Evolutionary conservation across 2,888 invertebrate species (phyloP).

Genomic region (Caenorhabditis imperialis): DNA sequence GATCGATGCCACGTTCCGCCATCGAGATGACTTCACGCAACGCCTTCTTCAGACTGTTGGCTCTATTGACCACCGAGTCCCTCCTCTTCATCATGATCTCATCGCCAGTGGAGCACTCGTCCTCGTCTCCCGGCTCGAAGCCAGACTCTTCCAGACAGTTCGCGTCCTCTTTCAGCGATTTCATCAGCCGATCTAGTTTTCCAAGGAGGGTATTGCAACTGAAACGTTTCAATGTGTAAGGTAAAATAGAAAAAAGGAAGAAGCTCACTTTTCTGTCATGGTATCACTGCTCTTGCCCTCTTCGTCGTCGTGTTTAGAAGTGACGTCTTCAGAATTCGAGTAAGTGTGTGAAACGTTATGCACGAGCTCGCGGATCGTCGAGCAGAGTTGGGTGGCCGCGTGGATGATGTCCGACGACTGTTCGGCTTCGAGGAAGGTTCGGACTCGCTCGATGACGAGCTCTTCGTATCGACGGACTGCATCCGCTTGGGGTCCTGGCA

Average conservation of each 20-base stretch:
- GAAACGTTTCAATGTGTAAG: constrained; percentile 42
- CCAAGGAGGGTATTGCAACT: constrained; percentile 85
- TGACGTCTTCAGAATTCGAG: constrained; percentile 4
- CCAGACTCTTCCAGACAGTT: constrained; percentile 69
- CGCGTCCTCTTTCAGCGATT: constrained; percentile 84
- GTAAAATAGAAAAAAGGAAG: too few relatives aligned
- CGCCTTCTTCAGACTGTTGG: constrained; percentile 88
- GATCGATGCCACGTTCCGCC: constrained; percentile 82
- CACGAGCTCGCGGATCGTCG: constrained; percentile 87
- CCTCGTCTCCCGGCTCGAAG: constrained; percentile 65
- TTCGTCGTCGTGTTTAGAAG: constrained; percentile 24
- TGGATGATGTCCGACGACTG: constrained; percentile 57
- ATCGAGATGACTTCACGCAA: constrained; percentile 87
- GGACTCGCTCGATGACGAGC: constrained; percentile 50
- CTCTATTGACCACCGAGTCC: constrained; percentile 82
- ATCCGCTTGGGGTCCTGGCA: constrained; percentile 62
- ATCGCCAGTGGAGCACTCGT: constrained; percentile 48
- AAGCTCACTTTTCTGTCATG: constrained; percentile 50
- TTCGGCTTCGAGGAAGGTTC: constrained; percentile 61
- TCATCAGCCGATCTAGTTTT: constrained; percentile 85
- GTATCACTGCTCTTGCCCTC: constrained; percentile 24
- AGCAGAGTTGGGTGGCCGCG: constrained; percentile 82
- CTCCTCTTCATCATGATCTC: constrained; percentile 72
- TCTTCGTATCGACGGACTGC: constrained; percentile 77
- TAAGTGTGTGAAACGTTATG: constrained; percentile 78